Base-by-base conservation (phyloP, 2,888 invertebrate species). In the Hirtodrosophila confusa region DNA sequence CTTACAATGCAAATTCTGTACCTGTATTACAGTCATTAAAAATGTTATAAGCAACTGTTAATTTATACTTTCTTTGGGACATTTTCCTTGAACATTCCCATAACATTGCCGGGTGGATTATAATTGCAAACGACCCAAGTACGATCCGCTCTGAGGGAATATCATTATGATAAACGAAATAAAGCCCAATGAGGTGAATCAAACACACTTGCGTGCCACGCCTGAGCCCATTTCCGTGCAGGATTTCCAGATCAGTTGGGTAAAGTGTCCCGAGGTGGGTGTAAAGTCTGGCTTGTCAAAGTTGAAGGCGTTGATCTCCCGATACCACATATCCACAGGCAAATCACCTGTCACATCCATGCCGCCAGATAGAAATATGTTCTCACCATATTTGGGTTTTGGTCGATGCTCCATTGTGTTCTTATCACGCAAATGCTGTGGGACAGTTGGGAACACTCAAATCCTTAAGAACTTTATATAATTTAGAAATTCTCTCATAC, bases 81-180 rank as follows among this genome's bases (percentile, higher is more conserved):
- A 90, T 96, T 96, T 27, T 93, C 93, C 11, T 93, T 92, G 86
- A 95, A 97, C 83, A 94, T 94, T 1, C 95, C 96, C 41, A 95
- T 93, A 74, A 95, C 94, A 91, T 98, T 98, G 2, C 98, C 98
- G 0, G 98, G 95, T 0, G 98, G 98, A 80, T 94, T 94, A 90
- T 98, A 98, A 91, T 97, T 96, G 35, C 96, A 97, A 0, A 98
- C 98, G 0, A 98, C 97, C 82, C 80, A 90, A 9, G 86, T 86
- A 2, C 70, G 90, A 95, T 96, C 73, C 95, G 93, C 88, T 94
- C 95, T 29, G 23, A 72, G 24, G 39, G 4, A 17, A 24, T 40
- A 29, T 4, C 1, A 40, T 45, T 36, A 41, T 11, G n/a, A 8
- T 6, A 24, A 17, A 37, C 17, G 17, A 17, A 1, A 17, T 17